These are phyloP conservation scores for Cantharis nigra DNA, from an alignment of 2,888 invertebrate species.

Conservation along the genomic window DNA sequence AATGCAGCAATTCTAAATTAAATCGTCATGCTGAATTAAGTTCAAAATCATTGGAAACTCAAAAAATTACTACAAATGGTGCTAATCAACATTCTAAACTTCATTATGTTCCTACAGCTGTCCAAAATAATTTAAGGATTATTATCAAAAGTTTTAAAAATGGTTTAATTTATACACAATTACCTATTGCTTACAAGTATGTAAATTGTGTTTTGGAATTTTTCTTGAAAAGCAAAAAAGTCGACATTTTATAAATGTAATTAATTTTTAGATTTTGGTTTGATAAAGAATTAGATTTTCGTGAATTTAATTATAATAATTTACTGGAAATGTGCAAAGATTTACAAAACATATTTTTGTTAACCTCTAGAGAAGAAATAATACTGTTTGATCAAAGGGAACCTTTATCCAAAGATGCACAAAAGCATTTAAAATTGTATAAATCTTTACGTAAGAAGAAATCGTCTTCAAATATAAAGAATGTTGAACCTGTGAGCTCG, in stretches of 20 bases:
- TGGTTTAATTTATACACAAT: not conserved
- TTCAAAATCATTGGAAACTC: no score
- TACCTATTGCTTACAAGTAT: not conserved
- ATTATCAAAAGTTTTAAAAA: not conserved
- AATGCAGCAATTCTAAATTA: no score
- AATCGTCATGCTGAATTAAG: no score
- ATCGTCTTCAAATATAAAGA: not conserved
- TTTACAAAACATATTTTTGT: no score
- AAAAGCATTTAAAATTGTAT: not conserved
- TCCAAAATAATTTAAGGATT: no score
- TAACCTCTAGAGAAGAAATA: no score
- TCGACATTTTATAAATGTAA: not conserved
- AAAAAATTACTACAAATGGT: no score
- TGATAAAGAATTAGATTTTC: not conserved
- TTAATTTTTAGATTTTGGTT: not conserved
- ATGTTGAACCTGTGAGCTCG: no score
- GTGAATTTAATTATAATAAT: not conserved
- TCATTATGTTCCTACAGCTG: no score
- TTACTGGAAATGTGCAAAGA: not conserved
- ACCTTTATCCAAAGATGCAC: no score
- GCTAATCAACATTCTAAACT: no score
- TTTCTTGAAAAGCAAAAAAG: not conserved
- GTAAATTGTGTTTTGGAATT: not conserved
- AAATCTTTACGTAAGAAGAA: not conserved
- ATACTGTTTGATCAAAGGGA: no score